These are phyloP conservation scores for Lycaena phlaeas DNA, from an alignment of 2,888 invertebrate genomes.

Conservation along the genomic window DNA sequence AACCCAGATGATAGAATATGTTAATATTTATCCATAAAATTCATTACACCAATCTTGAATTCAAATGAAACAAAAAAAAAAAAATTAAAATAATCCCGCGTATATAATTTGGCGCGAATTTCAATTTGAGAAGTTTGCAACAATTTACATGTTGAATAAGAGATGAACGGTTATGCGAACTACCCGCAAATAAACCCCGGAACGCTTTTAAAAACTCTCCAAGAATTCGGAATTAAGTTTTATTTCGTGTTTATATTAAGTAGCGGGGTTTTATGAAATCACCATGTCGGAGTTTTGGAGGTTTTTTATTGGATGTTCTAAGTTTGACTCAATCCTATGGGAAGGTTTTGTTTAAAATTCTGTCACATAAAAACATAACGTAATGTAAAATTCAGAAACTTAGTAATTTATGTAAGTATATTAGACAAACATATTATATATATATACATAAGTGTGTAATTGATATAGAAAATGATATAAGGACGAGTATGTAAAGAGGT, in stretches of 20 bases:
- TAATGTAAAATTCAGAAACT: too few species aligned
- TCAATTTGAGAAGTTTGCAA: slow-evolving; percentile 49
- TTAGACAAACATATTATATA: too few species aligned
- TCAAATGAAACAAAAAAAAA: neutral
- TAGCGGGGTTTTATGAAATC: slow-evolving; percentile 7
- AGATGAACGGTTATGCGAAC: slow-evolving; percentile 37
- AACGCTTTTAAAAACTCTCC: slow-evolving; percentile 38
- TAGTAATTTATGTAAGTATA: too few species aligned
- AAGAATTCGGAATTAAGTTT: slow-evolving; percentile 27
- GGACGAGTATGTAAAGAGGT: too few species aligned
- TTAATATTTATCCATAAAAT: slow-evolving; percentile 3
- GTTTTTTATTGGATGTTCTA: neutral
- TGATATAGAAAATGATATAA: too few species aligned
- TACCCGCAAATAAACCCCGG: slow-evolving; percentile 46
- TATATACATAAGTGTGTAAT: too few species aligned
- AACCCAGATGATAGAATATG: neutral
- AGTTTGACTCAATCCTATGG: neutral
- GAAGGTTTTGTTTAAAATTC: neutral
- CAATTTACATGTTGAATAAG: slow-evolving; percentile 64
- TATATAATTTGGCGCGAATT: slow-evolving; percentile 34
- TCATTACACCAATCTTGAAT: slow-evolving; percentile 1
- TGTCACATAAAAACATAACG: too few species aligned
- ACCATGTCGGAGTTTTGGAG: slow-evolving; percentile 1
- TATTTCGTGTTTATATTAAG: slow-evolving; percentile 29
- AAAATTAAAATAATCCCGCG: slow-evolving; percentile 7